A percentile compares a stretch with the other conserved stretches of the same genome.
phyloP scores from a whole-genome alignment of 1,140 invertebrate genomes.

The Probaryconus sp. region DNA sequence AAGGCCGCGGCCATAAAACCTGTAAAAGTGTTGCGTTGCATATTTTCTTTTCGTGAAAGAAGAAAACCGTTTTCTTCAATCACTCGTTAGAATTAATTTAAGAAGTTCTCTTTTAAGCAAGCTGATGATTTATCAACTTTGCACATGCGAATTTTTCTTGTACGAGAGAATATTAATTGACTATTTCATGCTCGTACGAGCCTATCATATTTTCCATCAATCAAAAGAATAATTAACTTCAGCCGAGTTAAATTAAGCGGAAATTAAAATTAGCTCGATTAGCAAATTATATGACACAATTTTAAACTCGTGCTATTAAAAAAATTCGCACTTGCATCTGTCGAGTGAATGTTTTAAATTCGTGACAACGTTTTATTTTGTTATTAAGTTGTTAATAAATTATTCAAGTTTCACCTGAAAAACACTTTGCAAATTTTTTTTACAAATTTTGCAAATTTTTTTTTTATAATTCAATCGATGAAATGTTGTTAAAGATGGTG shows the following conservation, averaged over 20 bases:
- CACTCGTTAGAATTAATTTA: slow-evolving; percentile 13
- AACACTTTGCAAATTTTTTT: too few relatives aligned
- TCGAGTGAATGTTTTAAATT: background rate
- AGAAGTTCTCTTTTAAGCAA: background rate
- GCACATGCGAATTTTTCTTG: slow-evolving; percentile 9
- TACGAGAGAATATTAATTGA: slow-evolving; percentile 30
- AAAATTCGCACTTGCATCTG: background rate
- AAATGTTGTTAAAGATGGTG: too few relatives aligned
- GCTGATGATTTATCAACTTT: slow-evolving; percentile 35
- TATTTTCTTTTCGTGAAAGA: slow-evolving; percentile 10
- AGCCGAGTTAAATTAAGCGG: slow-evolving; percentile 23
- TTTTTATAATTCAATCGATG: too few relatives aligned
- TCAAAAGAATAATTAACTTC: slow-evolving; percentile 33
- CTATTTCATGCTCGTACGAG: slow-evolving; percentile 38
- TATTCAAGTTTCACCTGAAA: too few relatives aligned
- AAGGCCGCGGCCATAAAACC: slow-evolving; percentile 8
- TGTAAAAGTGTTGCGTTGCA: slow-evolving; percentile 6
- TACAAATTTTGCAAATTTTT: too few relatives aligned
- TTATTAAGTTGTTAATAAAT: too few relatives aligned
- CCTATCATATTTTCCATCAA: slow-evolving; percentile 46
- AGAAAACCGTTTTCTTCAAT: slow-evolving; percentile 26
- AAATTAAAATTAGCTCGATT: slow-evolving; percentile 19
- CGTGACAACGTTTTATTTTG: too few relatives aligned
- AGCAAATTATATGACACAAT: slow-evolving; percentile 3
- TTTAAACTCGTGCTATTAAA: slow-evolving; percentile 4